Evolutionary conservation across 2,113 vertebrate species (phyloP).

Genomic region (Thymallus thymallus): DNA sequence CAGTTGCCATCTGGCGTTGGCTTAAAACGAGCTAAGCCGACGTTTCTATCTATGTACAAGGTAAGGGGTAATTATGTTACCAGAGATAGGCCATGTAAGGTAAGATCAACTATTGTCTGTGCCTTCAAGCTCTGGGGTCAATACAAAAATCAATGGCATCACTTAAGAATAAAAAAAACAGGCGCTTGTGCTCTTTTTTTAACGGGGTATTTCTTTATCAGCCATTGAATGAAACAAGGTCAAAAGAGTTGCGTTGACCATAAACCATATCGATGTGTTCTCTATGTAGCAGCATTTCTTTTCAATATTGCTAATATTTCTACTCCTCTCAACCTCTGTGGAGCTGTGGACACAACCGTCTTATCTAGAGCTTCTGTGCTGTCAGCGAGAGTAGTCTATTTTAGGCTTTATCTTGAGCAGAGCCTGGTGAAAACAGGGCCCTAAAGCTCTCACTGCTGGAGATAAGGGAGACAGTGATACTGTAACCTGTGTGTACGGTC

Average conservation of each 20-base stretch:
- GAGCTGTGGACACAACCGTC: slow-evolving; percentile 58
- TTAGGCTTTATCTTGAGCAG: slow-evolving; percentile 71
- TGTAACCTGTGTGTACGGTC: slow-evolving; percentile 59
- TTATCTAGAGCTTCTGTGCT: slow-evolving; percentile 65
- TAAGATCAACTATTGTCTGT: slow-evolving; percentile 39
- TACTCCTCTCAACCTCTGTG: slow-evolving; percentile 28
- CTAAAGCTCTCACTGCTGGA: slow-evolving; percentile 54
- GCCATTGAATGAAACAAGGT: not conserved
- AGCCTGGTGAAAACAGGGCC: slow-evolving; percentile 54
- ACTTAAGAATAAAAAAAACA: slow-evolving; percentile 17
- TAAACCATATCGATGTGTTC: not conserved
- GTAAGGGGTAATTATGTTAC: not conserved
- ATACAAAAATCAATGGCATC: slow-evolving; percentile 54
- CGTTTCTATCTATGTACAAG: not conserved
- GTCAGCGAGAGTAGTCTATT: slow-evolving; percentile 70
- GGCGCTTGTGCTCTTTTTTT: slow-evolving; percentile 31
- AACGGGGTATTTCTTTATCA: not conserved
- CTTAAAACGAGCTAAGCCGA: slow-evolving; percentile 50
- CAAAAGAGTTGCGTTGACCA: not conserved
- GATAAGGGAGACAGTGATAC: slow-evolving; percentile 73
- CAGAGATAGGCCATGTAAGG: slow-evolving; percentile 18
- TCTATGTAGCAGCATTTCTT: slow-evolving; percentile 24
- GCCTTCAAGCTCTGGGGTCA: slow-evolving; percentile 51
- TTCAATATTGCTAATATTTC: not conserved
- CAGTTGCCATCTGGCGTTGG: slow-evolving; percentile 53